Evolutionary conservation across 1,140 invertebrate genomes (phyloP).

Genomic region (Stratiolaelaps scimitus): DNA sequence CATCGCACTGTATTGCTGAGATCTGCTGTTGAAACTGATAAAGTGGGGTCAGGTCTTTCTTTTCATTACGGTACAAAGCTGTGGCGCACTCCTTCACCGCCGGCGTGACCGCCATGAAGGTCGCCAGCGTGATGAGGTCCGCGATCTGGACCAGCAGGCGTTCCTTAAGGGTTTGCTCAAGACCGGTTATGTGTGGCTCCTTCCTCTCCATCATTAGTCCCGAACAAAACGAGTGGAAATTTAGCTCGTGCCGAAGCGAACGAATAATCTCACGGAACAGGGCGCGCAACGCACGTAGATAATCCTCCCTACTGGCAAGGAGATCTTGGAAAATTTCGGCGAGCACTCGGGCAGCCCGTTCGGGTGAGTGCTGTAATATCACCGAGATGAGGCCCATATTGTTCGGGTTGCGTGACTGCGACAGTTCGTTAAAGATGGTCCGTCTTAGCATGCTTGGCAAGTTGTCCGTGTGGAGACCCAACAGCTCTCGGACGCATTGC

Average conservation of each 20-base stretch:
- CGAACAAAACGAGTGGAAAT: constrained; percentile 55
- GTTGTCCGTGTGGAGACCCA: constrained; percentile 63
- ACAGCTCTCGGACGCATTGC: constrained; percentile 65
- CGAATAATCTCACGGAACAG: constrained; percentile 77
- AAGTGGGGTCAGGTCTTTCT: constrained; percentile 45
- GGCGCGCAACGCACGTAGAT: constrained; percentile 64
- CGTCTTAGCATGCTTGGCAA: constrained; percentile 72
- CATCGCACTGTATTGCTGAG: constrained; percentile 63
- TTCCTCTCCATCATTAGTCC: constrained; percentile 53
- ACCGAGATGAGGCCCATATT: constrained; percentile 76
- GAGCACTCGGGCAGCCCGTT: constrained; percentile 42
- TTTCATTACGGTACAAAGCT: constrained; percentile 49
- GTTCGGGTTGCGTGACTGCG: constrained; percentile 72
- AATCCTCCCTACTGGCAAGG: constrained; percentile 75
- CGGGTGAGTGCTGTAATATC: constrained; percentile 59
- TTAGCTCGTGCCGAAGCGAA: constrained; percentile 62
- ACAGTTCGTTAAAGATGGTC: constrained; percentile 88
- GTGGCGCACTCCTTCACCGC: constrained; percentile 57
- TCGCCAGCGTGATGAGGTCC: constrained; percentile 70
- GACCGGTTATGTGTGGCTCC: constrained; percentile 40
- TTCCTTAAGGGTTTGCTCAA: constrained; percentile 46
- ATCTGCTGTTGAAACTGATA: constrained; percentile 56
- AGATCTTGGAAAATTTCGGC: constrained; percentile 59
- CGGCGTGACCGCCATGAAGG: constrained; percentile 64
- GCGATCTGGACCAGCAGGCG: constrained; percentile 66